Conservation (phyloP, 2,888 invertebrate genomes). For the Apotomis turbidana region DNA sequence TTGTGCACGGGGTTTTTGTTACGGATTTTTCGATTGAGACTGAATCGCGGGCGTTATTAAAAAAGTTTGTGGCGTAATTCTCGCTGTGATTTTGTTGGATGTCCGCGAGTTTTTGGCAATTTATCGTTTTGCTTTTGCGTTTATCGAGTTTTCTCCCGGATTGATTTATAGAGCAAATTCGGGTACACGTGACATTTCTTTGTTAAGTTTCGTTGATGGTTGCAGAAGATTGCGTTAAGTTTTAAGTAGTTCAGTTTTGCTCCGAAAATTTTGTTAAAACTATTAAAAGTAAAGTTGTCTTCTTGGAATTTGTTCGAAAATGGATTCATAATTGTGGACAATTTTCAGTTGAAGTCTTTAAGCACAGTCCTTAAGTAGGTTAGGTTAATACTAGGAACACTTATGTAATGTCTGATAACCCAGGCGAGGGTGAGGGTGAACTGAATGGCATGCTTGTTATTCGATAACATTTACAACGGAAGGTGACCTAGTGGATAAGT, state of each 20-base stretch:
- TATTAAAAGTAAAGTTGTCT: conserved; percentile 19
- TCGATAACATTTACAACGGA: conserved; percentile 37
- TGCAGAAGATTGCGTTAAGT: conserved; percentile 32
- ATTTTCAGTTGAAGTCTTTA: conserved; percentile 5
- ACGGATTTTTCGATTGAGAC: conserved; percentile 79
- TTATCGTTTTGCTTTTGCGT: conserved; percentile 54
- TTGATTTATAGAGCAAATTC: conserved; percentile 40
- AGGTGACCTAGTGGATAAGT: conserved; percentile 31
- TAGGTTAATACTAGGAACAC: conserved; percentile 15
- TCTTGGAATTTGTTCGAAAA: neutral
- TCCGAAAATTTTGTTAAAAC: conserved; percentile 10
- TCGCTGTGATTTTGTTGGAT: conserved; percentile 69
- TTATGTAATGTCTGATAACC: conserved; percentile 32
- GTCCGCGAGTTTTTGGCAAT: conserved; percentile 62
- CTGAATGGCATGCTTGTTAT: conserved; percentile 17
- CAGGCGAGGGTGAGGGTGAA: conserved; percentile 8
- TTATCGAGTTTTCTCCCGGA: conserved; percentile 47
- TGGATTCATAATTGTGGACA: conserved; percentile 6
- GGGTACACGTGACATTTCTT: conserved; percentile 27
- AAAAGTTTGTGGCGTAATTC: conserved; percentile 77
- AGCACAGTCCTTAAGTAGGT: conserved; percentile 10
- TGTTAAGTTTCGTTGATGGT: conserved; percentile 31
- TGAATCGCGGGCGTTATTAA: conserved; percentile 79
- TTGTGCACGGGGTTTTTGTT: conserved; percentile 70
- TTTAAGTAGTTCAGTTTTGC: conserved; percentile 35